Evolutionary conservation across 2,113 vertebrate species (phyloP), one percentile per base, ranked within the genome.

Genomic region (Poeciliopsis occidentalis): DNA sequence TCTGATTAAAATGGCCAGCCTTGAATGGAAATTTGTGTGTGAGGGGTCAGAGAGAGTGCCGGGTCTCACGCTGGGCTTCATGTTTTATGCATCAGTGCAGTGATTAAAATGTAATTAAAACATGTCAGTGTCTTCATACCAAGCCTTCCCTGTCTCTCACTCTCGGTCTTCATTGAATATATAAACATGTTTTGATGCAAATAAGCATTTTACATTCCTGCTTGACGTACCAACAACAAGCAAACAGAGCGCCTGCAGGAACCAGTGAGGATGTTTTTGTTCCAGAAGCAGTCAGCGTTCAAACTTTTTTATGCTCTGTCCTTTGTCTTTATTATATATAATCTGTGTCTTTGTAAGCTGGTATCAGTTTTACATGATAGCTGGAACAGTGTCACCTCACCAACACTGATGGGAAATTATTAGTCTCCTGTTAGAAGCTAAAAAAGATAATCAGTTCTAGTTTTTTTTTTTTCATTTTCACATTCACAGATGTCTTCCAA

Each of bases 101-200:
- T 87, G 76, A 85, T 88, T 90, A 79, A 85, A 84, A 76, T 77
- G 65, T 78, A 80, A 90, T 88, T 85, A 88, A 87, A 84, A 90
- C 66, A 44, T 71, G 73, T 75, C 31, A 71, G 32, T 85, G 81
- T 71, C 64, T 69, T 74, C 68, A 32, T 62, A 85, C 75, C 71
- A 82, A 67, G 81, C 82, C 85, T 61, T 60, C 62, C 54, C 76
- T 44, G 26, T 68, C 34, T 63, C 61, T 64, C 22, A 26, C 30
- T 57, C 31, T 54, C 32, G 12, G 7, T 73, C 78, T 76, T 86
- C 64, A 83, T 75, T 88, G 67, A 83, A 74, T 87, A 78, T 67
- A 86, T 85, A 73, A 73, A 79, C 83, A 82, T 85, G 71, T 87
- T 87, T 82, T 84, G 80, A 79, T 75, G 68, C 68, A 79, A 82